Evolutionary conservation across 1,140 invertebrate species (phyloP).

Genomic region (Bombus pascuorum): DNA sequence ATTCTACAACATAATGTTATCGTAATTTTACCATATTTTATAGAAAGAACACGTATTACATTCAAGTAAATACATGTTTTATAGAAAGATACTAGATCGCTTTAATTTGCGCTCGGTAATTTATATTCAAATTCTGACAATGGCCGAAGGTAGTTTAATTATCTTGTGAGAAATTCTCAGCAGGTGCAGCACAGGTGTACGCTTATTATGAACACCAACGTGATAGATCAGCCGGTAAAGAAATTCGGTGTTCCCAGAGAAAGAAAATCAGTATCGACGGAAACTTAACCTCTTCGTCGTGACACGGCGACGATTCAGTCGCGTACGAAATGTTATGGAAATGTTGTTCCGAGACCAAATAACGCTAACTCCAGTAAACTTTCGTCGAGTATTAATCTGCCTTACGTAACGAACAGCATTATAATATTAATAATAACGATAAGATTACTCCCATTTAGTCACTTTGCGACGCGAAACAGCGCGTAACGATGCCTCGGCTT

Average conservation of each 20-base stretch:
- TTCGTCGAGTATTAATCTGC: background rate
- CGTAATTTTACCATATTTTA: background rate
- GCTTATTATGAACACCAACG: background rate
- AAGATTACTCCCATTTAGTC: conserved; percentile 44
- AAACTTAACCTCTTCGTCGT: conserved; percentile 38
- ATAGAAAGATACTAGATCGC: background rate
- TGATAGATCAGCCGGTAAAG: conserved; percentile 35
- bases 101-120: background rate
- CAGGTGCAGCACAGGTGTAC: conserved; percentile 45
- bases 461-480: conserved; percentile 33
- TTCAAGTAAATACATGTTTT: background rate
- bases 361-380: background rate
- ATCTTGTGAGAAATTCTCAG: conserved; percentile 2
- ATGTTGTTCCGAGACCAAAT: background rate
- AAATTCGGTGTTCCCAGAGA: background rate
- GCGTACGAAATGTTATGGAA: background rate
- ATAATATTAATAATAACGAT: conserved; percentile 39
- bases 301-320: too few species aligned
- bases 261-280: conserved; percentile 31
- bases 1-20: background rate
- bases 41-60: background rate
- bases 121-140: background rate
- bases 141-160: background rate
- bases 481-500: conserved; percentile 49
- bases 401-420: conserved; percentile 31